Evolutionary conservation across 2,797 vertebrate species (phyloP).

Genomic region (Cyclura pinguis): DNA sequence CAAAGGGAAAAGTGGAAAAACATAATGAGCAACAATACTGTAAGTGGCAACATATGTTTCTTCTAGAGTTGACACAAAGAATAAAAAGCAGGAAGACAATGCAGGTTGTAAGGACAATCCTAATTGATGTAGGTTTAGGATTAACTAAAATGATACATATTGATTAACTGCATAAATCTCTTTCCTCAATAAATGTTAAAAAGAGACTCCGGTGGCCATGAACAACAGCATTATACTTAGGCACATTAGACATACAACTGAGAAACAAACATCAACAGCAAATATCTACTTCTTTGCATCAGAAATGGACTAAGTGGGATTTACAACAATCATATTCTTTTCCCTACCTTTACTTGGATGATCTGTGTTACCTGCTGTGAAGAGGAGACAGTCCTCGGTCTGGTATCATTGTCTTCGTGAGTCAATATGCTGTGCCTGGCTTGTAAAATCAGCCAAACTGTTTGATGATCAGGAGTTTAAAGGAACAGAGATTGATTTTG

Average conservation of each 20-base stretch:
- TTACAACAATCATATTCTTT: slow-evolving; percentile 11
- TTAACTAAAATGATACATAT: neutral
- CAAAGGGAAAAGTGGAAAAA: neutral
- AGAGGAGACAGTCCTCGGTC: neutral
- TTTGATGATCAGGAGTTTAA: slow-evolving; percentile 21
- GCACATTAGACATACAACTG: neutral
- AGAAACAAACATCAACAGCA: neutral
- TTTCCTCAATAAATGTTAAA: neutral
- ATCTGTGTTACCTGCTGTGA: neutral
- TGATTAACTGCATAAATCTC: neutral
- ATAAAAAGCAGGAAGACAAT: neutral
- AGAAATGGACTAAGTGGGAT: neutral
- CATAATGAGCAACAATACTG: neutral
- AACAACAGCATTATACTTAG: neutral
- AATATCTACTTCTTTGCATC: neutral
- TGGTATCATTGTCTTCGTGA: neutral
- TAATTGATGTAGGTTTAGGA: neutral
- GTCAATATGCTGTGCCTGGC: slow-evolving; percentile 14
- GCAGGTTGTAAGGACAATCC: neutral
- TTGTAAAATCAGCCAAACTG: slow-evolving; percentile 14
- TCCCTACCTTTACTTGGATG: slow-evolving; percentile 5
- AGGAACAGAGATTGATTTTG: slow-evolving; percentile 27
- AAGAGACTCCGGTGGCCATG: neutral
- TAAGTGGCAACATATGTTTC: neutral
- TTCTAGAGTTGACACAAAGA: slow-evolving; percentile 6